These are phyloP conservation scores for Vollenhovia emeryi DNA, from an alignment of 1,140 invertebrate genomes.

Conservation along the genomic window DNA sequence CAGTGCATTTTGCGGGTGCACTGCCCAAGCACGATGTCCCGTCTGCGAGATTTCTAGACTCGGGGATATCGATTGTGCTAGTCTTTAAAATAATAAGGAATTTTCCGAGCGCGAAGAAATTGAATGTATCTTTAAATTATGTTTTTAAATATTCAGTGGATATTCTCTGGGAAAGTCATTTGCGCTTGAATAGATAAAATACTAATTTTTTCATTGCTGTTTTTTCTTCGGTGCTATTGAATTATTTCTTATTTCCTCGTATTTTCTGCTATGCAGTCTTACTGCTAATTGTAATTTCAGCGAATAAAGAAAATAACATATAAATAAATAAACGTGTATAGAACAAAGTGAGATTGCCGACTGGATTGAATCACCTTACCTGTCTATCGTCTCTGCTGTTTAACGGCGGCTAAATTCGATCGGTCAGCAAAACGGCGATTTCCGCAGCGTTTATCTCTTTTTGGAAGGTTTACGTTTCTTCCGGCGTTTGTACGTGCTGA, in stretches of 20 bases:
- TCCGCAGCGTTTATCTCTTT: constrained; percentile 14
- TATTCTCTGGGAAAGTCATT: too few relatives aligned
- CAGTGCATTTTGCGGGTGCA: not conserved
- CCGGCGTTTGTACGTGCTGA: constrained; percentile 44
- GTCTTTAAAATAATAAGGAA: not conserved
- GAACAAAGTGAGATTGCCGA: not conserved
- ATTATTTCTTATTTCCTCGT: too few relatives aligned
- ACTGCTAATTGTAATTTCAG: not conserved
- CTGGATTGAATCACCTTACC: not conserved
- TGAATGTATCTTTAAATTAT: too few relatives aligned
- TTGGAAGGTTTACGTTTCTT: constrained; percentile 8
- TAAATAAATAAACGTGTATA: not conserved
- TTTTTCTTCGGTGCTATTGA: too few relatives aligned
- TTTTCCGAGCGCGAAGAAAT: not conserved
- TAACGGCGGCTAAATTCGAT: constrained; percentile 36
- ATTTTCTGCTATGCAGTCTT: not conserved
- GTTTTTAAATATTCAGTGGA: too few relatives aligned
- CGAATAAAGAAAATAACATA: not conserved
- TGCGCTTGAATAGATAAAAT: too few relatives aligned
- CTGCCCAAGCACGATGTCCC: not conserved
- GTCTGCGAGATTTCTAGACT: not conserved
- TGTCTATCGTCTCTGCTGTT: constrained; percentile 13
- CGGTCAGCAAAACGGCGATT: constrained; percentile 23
- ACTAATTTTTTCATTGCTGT: too few relatives aligned
- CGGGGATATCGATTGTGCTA: not conserved